A percentile compares a stretch with the other conserved stretches of the same genome.
Evolutionary conservation across 2,113 vertebrate species (phyloP).

Genomic region (Myotis brandtii): DNA sequence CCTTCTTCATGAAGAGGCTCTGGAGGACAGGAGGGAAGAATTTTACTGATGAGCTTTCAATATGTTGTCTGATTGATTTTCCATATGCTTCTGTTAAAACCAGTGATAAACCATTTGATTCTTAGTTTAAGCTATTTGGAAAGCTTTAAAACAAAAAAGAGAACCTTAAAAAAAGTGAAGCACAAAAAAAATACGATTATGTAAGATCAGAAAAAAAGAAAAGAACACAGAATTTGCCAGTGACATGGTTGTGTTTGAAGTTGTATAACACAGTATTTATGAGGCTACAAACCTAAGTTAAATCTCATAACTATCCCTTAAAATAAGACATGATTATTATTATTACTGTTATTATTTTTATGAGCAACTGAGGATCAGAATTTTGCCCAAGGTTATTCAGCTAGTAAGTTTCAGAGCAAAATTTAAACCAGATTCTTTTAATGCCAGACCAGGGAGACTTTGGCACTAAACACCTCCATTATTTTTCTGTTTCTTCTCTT

Average conservation of each 20-base stretch:
- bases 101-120: not conserved
- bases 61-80: not conserved
- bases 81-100: not conserved
- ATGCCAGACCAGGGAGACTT: not conserved
- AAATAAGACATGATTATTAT: conserved; percentile 9
- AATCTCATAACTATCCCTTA: not conserved
- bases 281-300: not conserved
- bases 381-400: conserved; percentile 44
- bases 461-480: not conserved
- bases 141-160: not conserved
- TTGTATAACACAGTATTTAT: conserved; percentile 26
- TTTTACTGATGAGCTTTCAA: conserved; percentile 2
- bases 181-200: not conserved
- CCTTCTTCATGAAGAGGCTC: not conserved
- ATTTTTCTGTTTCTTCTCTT: conserved; percentile 37
- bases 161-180: not conserved
- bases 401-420: conserved; percentile 13
- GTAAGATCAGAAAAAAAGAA: not conserved
- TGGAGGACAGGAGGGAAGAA: not conserved
- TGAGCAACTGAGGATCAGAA: not conserved
- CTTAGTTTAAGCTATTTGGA: conserved; percentile 39
- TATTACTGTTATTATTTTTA: not conserved
- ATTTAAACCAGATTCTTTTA: conserved; percentile 48
- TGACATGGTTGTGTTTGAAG: not conserved
- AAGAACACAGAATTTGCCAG: not conserved